Evolutionary conservation across 2,888 invertebrate species (phyloP).

Genomic region (Sisyra terminalis): DNA sequence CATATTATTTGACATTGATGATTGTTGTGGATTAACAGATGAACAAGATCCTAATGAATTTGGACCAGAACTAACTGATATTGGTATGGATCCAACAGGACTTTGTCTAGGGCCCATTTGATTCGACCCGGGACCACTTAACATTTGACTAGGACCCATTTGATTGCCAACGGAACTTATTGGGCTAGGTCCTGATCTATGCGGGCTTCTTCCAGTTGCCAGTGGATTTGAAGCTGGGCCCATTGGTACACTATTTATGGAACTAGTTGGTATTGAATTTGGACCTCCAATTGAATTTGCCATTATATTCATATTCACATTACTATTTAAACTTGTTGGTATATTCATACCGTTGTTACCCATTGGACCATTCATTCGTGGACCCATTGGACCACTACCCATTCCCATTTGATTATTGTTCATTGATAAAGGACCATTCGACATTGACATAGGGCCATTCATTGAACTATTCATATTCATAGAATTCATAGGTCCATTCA

Average conservation of each 20-base stretch:
- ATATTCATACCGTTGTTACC: slow-evolving; percentile 20
- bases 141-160: slow-evolving; percentile 7
- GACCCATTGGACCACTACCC: slow-evolving; percentile 15
- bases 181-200: slow-evolving; percentile 5
- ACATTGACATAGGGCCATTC: slow-evolving; percentile 16
- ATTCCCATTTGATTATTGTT: slow-evolving; percentile 20
- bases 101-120: slow-evolving; percentile 6
- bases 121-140: not conserved
- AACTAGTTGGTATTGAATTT: slow-evolving; percentile 16
- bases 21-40: slow-evolving; percentile 1
- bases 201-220: slow-evolving; percentile 1
- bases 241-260: slow-evolving; percentile 2
- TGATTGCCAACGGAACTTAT: slow-evolving; percentile 2
- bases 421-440: slow-evolving; percentile 17
- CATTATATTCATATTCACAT: slow-evolving; percentile 7
- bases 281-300: slow-evolving; percentile 18
- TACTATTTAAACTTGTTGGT: slow-evolving; percentile 12
- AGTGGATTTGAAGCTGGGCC: not conserved
- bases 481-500: slow-evolving; percentile 17
- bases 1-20: not conserved
- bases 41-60: slow-evolving; percentile 1
- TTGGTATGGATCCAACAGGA: slow-evolving; percentile 1
- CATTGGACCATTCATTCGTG: slow-evolving; percentile 16
- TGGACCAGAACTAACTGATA: slow-evolving; percentile 1
- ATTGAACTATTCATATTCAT: slow-evolving; percentile 29